Base-by-base conservation (phyloP, 2,888 invertebrate genomes). In the Apomyelois bistriatella region DNA sequence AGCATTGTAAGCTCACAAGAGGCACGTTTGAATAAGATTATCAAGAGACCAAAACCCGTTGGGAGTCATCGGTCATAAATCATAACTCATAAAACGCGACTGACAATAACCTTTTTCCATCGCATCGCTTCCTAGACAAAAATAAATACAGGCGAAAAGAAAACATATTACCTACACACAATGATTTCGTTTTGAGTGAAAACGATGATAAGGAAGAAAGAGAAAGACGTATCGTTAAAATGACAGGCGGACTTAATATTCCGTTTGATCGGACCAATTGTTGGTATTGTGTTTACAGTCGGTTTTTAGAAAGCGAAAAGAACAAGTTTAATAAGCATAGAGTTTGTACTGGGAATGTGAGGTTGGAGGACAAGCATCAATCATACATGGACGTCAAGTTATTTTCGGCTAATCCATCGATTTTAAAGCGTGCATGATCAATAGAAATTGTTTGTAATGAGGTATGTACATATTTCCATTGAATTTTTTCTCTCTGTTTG, bases 31-130 rank as follows among this genome's bases (percentile, higher is more conserved):
- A 89, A 86, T 88, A 80, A 88, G 86, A 89, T 90, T 90, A 90
- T 85, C 88, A 85, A 68, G 76, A 74, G 73, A 72, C 75, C 72
- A 82, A 22, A 88, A 82, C 85, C 89, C 87, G 88, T 89, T 88
- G 89, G 90, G 86, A 90, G 88, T 87, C 89, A 85, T 81, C 76
- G 83, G 78, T 89, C 90, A 90, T 90, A 89, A 90, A 90, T 90
- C 90, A 90, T 90, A 87, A 82, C 85, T 85, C 88, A 87, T 89
- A 89, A 89, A 87, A 88, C 76, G 80, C 81, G 76, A 76, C 88
- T 85, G 87, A 89, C 89, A 87, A 86, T 87, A 79, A 80, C 80
- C 80, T 85, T 77, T 80, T 79, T 82, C 82, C 80, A 75, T 74
- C 76, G 70, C 70, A 72, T 70, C 67, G 76, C 76, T 85, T 86